Evolutionary conservation across 2,797 vertebrate species (phyloP).

Genomic region (Cuniculus paca): DNA sequence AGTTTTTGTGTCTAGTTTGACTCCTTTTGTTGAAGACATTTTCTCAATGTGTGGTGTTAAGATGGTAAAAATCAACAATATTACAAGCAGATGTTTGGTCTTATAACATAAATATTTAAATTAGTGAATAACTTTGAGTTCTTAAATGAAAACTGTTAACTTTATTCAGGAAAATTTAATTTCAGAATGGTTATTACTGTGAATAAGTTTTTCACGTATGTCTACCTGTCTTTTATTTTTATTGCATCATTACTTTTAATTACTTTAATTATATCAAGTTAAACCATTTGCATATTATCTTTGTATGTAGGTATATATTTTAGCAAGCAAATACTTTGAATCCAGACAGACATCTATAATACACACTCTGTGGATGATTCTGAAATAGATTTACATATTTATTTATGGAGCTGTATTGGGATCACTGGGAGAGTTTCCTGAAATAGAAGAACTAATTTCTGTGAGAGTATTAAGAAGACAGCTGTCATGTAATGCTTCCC

Average conservation of each 20-base stretch:
- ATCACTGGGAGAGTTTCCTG: constrained; percentile 76
- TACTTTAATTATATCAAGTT: constrained; percentile 77
- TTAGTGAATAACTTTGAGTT: constrained; percentile 47
- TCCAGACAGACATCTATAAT: constrained; percentile 77
- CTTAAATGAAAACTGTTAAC: constrained; percentile 65
- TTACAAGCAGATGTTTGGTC: constrained; percentile 68
- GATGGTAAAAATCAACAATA: constrained; percentile 55
- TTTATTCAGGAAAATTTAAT: constrained; percentile 75
- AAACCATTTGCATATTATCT: constrained; percentile 73
- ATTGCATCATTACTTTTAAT: constrained; percentile 78
- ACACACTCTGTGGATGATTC: constrained; percentile 77
- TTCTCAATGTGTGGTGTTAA: constrained; percentile 39
- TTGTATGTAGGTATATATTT: constrained; percentile 76
- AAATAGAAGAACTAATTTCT: constrained; percentile 83
- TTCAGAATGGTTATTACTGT: constrained; percentile 55
- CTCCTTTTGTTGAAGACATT: not conserved
- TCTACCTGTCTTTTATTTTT: constrained; percentile 78
- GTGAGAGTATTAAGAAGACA: constrained; percentile 77
- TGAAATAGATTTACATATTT: constrained; percentile 81
- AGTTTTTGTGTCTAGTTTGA: not conserved
- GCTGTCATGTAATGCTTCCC: constrained; percentile 79
- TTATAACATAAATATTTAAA: constrained; percentile 74
- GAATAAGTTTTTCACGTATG: constrained; percentile 56
- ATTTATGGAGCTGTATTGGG: constrained; percentile 74
- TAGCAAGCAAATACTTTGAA: constrained; percentile 62